Evolutionary conservation across 2,888 invertebrate genomes (phyloP), one percentile per base, ranked within the genome.

Genomic region (Phyllotreta striolata): DNA sequence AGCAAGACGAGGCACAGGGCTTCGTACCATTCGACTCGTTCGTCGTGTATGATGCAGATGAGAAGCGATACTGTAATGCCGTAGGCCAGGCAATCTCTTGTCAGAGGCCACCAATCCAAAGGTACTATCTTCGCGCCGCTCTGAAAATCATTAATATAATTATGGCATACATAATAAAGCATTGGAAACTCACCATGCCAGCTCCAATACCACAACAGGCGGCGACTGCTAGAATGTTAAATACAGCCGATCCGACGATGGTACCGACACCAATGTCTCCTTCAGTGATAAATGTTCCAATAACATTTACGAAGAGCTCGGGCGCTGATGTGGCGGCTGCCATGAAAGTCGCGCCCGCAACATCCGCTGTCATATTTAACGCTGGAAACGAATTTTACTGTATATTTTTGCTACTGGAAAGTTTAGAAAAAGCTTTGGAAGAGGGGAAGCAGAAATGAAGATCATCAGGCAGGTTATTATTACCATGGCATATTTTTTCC

Each of bases 301-400:
- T 89, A 64, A 91, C 88, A 80, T 92, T 93, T 69, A 94, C 91
- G 83, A 94, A 95, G 60, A 94, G 84, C 81, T 95, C 95, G 0
- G 95, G 94, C 37, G 92, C 91, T 0, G 93, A 93, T 54, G 93
- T 93, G 0, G 95, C 95, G 0, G 93, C 90, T 0, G 95, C 95
- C 95, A 95, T 95, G 77, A 95, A 92, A 0, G 95, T 95, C 0
- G 95, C 95, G 0, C 94, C 95, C 0, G 94, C 94, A 12, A 95
- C 90, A 76, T 95, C 95, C 67, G 88, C 86, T 9, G 88, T 85
- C 84, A 91, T 86, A 63, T 88, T 84, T 62, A 90, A 76, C 55
- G 86, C 90, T 91, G 76, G 12, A 65, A 66, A 38, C 1, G 40
- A 55, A 43, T 37, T 41, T n/a, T 24, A 10, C 24, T 24, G 24